Conservation (phyloP, 2,113 vertebrate species). For the Rhinolophus ferrumequinum region DNA sequence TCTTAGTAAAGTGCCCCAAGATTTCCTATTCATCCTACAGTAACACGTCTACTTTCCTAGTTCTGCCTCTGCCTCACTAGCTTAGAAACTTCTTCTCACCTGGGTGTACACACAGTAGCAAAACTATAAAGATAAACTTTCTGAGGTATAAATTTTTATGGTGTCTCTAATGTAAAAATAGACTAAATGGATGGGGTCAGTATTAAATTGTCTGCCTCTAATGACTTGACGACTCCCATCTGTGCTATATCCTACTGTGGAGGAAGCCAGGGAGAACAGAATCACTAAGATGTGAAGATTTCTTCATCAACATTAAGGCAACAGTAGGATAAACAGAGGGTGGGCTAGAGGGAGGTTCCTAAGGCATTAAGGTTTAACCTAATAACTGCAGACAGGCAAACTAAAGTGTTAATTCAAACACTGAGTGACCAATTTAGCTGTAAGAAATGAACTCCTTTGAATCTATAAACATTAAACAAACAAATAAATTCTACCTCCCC, state of each 20-base stretch:
- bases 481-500: neutral
- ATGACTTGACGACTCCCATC: constrained; percentile 83
- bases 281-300: constrained; percentile 80
- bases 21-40: constrained; percentile 37
- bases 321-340: constrained; percentile 57
- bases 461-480: constrained; percentile 3
- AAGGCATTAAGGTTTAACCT: constrained; percentile 70
- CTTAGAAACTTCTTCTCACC: constrained; percentile 53
- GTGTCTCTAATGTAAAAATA: constrained; percentile 75
- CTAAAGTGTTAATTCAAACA: constrained; percentile 76
- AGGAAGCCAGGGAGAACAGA: constrained; percentile 67
- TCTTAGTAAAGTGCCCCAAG: constrained; percentile 59
- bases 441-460: constrained; percentile 6
- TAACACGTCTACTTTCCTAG: neutral
- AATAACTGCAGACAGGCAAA: constrained; percentile 72
- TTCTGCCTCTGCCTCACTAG: constrained; percentile 71
- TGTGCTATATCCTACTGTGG: constrained; percentile 72
- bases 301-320: constrained; percentile 82
- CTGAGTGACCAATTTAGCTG: constrained; percentile 17
- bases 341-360: neutral
- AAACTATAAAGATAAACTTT: constrained; percentile 62
- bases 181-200: constrained; percentile 77
- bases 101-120: constrained; percentile 47
- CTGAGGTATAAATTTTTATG: constrained; percentile 47
- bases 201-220: constrained; percentile 77